These are phyloP conservation scores for Diarsia mendica DNA, from an alignment of 2,888 invertebrate genomes.

Conservation along the genomic window DNA sequence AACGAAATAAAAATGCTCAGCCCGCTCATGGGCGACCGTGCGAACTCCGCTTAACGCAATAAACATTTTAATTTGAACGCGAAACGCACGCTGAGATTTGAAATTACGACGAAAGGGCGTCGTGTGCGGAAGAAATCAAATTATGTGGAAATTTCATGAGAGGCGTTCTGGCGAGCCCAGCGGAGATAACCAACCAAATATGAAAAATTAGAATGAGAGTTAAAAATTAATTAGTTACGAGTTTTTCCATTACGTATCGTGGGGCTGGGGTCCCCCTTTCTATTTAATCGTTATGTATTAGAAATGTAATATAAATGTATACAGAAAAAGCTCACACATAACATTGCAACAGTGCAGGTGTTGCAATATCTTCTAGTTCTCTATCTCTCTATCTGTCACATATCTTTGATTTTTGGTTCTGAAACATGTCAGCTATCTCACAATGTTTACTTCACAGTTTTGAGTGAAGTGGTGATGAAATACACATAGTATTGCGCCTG, in stretches of 20 bases:
- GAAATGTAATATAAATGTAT: not conserved
- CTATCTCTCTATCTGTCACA: too few species aligned
- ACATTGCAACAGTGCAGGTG: too few species aligned
- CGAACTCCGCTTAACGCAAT: constrained; percentile 89
- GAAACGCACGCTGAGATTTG: constrained; percentile 89
- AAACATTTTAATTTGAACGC: constrained; percentile 90
- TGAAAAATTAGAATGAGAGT: constrained; percentile 39
- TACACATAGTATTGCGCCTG: too few species aligned
- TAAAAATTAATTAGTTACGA: constrained; percentile 30
- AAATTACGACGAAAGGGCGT: constrained; percentile 86
- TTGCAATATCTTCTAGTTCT: too few species aligned
- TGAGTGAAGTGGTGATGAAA: too few species aligned
- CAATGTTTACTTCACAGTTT: too few species aligned
- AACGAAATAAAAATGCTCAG: constrained; percentile 89
- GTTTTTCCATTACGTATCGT: not conserved
- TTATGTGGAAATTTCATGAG: constrained; percentile 83
- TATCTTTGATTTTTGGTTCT: too few species aligned
- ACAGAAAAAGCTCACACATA: not conserved
- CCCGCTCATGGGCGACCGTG: constrained; percentile 83
- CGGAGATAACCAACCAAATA: constrained; percentile 52
- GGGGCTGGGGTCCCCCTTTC: not conserved
- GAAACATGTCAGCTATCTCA: too few species aligned
- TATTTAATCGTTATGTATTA: not conserved
- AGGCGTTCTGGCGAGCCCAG: constrained; percentile 64
- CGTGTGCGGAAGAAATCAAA: constrained; percentile 83